These are phyloP conservation scores for Olivierus martensii DNA, from an alignment of 1,140 invertebrate species.

Conservation along the genomic window DNA sequence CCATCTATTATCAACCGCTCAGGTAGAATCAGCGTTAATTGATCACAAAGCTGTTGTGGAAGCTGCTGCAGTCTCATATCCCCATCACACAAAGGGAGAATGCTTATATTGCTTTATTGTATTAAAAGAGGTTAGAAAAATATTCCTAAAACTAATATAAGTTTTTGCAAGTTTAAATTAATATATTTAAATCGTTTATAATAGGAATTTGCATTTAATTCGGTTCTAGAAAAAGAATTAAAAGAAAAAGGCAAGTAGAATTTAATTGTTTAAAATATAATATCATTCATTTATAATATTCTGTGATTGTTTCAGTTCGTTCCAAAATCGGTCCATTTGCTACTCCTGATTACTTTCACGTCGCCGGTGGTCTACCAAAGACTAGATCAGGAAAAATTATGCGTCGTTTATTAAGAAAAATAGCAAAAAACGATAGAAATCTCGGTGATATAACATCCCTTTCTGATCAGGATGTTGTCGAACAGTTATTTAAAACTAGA, in stretches of 20 bases:
- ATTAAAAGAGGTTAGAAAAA: conserved; percentile 51
- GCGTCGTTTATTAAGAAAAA: conserved; percentile 82
- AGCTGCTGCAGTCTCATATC: conserved; percentile 85
- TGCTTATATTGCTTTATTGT: conserved; percentile 94
- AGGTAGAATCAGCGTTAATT: conserved; percentile 75
- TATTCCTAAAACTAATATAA: neutral
- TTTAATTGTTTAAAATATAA: neutral
- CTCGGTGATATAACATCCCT: conserved; percentile 87
- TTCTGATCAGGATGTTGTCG: conserved; percentile 71
- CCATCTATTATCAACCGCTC: conserved; percentile 91
- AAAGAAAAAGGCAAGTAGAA: too few species aligned
- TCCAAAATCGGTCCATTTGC: conserved; percentile 92
- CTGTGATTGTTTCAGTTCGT: conserved; percentile 52
- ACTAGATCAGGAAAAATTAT: conserved; percentile 97
- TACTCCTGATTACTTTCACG: conserved; percentile 82
- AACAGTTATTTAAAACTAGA: conserved; percentile 44
- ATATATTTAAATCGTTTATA: too few species aligned
- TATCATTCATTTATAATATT: neutral
- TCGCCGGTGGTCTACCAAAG: conserved; percentile 84
- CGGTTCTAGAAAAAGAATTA: too few species aligned
- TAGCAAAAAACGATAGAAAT: conserved; percentile 70
- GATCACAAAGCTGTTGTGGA: conserved; percentile 73
- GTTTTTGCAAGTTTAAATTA: neutral
- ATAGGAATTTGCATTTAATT: too few species aligned
- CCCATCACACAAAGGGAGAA: conserved; percentile 88